phyloP scores from a whole-genome alignment of 2,113 vertebrate species.

The Bubalus kerabau region DNA sequence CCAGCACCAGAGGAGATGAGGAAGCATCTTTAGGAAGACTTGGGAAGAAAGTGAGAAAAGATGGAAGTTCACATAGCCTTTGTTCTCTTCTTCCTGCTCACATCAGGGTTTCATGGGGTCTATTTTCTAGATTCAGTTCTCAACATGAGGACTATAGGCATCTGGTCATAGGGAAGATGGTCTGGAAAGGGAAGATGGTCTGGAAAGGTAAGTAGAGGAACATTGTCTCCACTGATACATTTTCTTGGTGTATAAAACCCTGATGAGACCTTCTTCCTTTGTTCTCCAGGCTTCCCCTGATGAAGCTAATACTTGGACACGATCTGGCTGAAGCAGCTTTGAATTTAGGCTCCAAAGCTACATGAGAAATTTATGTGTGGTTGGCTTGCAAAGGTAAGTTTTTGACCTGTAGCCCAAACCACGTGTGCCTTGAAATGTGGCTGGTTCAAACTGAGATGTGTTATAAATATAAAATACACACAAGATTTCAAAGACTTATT shows the following conservation, averaged over 20 bases:
- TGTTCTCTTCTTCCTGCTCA: background rate
- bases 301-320: background rate
- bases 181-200: background rate
- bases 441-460: background rate
- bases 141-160: background rate
- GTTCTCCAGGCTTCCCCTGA: background rate
- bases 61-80: background rate
- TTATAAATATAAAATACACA: background rate
- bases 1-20: background rate
- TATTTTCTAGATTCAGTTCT: background rate
- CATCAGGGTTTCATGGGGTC: background rate
- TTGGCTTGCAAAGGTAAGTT: background rate
- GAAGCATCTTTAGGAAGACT: background rate
- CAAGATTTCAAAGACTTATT: background rate
- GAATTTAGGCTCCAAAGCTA: background rate
- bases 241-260: background rate
- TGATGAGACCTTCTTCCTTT: background rate
- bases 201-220: background rate
- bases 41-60: background rate
- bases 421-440: background rate
- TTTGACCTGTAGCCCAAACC: background rate
- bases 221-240: background rate
- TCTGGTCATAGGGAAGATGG: background rate
- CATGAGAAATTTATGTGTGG: background rate
- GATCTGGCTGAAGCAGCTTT: background rate